Evolutionary conservation across 2,113 vertebrate species (phyloP).

Genomic region (Xenotilapia leptura): DNA sequence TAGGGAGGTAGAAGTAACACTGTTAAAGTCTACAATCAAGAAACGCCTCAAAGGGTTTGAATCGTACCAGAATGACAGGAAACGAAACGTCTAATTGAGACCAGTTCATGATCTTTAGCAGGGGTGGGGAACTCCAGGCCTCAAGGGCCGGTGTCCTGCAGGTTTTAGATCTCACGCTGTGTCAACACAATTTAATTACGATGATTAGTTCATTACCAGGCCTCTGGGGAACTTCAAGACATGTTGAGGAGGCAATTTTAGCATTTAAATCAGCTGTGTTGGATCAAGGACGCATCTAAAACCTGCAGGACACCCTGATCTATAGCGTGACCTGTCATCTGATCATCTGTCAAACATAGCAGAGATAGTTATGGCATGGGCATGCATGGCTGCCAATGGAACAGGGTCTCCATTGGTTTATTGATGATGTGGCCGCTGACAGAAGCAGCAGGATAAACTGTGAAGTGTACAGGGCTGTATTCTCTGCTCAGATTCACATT

Average conservation of each 20-base stretch:
- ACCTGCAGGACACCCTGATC: neutral
- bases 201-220: neutral
- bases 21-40: neutral
- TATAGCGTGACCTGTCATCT: neutral
- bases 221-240: neutral
- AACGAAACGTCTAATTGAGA: neutral
- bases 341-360: neutral
- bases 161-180: neutral
- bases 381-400: neutral
- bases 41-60: neutral
- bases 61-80: neutral
- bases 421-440: neutral
- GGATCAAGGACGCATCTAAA: neutral
- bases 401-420: neutral
- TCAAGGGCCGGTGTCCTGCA: neutral
- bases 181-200: neutral
- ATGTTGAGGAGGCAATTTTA: neutral
- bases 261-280: neutral
- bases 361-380: neutral
- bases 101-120: neutral
- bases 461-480: neutral
- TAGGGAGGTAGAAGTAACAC: neutral
- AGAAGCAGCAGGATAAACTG: neutral
- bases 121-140: neutral
- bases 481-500: neutral